Conservation (phyloP, 2,113 vertebrate genomes). For the Promerops cafer region DNA sequence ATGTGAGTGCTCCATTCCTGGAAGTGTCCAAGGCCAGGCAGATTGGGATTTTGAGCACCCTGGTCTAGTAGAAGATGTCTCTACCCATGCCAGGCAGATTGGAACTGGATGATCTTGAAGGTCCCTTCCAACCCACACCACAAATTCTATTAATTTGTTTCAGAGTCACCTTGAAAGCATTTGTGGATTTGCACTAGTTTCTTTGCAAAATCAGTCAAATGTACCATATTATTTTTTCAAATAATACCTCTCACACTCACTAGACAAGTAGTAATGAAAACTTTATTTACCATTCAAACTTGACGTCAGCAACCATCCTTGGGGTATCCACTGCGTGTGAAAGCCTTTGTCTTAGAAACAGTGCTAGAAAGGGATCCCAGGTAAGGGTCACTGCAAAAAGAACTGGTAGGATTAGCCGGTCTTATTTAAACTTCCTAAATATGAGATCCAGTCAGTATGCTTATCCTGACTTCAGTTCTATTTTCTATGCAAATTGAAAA, state of each 20-base stretch:
- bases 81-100: rapidly evolving
- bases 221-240: not conserved
- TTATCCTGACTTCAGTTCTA: not conserved
- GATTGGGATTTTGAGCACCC: not conserved
- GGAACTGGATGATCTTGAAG: not conserved
- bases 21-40: not conserved
- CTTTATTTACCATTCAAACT: not conserved
- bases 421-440: not conserved
- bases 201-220: not conserved
- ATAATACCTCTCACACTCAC: not conserved
- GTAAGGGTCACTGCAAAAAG: not conserved
- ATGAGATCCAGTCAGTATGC: not conserved
- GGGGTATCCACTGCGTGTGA: not conserved
- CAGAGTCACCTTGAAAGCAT: not conserved
- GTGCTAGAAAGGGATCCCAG: not conserved
- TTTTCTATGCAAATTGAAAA: not conserved
- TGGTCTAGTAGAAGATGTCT: not conserved
- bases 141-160: not conserved
- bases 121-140: not conserved
- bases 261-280: not conserved
- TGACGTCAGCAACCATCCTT: not conserved
- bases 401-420: not conserved
- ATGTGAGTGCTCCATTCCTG: not conserved
- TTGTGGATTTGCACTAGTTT: not conserved
- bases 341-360: not conserved